phyloP scores from a whole-genome alignment of 2,797 vertebrate species.

The Pteronotus mesoamericanus region DNA sequence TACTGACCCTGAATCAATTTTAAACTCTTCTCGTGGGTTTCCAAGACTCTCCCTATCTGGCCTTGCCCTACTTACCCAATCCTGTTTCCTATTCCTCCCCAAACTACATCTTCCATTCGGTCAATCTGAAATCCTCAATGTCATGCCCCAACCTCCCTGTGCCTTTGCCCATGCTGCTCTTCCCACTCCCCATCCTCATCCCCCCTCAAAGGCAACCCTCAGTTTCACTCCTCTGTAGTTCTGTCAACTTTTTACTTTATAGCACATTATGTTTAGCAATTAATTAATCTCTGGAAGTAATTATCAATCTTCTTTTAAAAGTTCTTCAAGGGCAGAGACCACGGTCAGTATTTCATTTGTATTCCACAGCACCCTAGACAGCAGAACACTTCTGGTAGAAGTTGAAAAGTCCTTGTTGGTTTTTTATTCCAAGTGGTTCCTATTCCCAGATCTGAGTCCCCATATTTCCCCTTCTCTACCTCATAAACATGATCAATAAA shows the following conservation, averaged over 20 bases:
- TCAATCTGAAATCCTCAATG: background rate
- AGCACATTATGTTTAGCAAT: background rate
- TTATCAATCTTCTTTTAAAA: background rate
- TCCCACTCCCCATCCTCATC: background rate
- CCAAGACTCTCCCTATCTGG: background rate
- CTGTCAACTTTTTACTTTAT: background rate
- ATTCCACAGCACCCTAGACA: constrained; percentile 48
- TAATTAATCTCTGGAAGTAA: background rate
- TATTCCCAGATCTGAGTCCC: background rate
- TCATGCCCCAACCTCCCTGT: background rate
- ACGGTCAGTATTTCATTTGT: constrained; percentile 12
- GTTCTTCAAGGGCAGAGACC: background rate
- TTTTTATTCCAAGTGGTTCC: background rate
- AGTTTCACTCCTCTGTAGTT: background rate
- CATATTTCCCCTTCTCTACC: background rate
- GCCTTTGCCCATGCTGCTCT: background rate
- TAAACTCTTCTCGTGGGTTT: background rate
- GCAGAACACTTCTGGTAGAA: constrained; percentile 23
- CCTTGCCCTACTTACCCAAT: background rate
- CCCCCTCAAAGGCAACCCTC: background rate
- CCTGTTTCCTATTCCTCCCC: background rate
- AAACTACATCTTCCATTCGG: background rate
- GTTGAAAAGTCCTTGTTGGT: background rate
- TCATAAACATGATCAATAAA: constrained; percentile 30
- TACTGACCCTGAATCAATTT: background rate